These are phyloP conservation scores for Allobates femoralis DNA, from an alignment of 2,797 vertebrate species.

Conservation along the genomic window DNA sequence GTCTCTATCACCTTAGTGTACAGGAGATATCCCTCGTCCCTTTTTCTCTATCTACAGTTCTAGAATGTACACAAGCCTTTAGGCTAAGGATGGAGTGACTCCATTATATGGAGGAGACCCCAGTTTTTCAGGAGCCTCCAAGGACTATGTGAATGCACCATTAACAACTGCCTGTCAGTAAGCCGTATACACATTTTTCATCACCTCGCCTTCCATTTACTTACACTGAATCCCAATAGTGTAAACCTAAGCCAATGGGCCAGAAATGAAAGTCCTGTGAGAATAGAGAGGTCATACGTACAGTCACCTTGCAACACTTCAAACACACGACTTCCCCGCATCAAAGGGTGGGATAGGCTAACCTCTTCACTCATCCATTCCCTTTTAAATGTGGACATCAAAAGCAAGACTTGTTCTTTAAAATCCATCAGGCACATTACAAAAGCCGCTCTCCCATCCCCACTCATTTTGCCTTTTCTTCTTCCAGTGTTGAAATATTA, in stretches of 20 bases:
- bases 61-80: not conserved
- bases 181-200: conserved; percentile 25
- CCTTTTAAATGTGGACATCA: conserved; percentile 27
- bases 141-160: not conserved
- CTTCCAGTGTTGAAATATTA: conserved; percentile 40
- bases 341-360: conserved; percentile 50
- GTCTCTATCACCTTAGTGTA: too few species aligned
- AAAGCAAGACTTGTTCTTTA: conserved; percentile 21
- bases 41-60: too few species aligned
- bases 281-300: conserved; percentile 16
- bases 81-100: not conserved
- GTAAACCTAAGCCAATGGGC: not conserved
- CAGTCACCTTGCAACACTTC: conserved; percentile 21
- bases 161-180: not conserved
- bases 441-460: conserved; percentile 18
- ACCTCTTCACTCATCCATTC: conserved; percentile 51
- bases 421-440: conserved; percentile 51
- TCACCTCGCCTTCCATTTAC: conserved; percentile 26
- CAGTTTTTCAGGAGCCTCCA: not conserved
- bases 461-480: not conserved
- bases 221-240: conserved; percentile 11
- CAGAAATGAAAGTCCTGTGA: conserved; percentile 2
- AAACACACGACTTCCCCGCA: conserved; percentile 28
- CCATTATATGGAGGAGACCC: not conserved
- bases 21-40: too few species aligned